phyloP scores from a whole-genome alignment of 2,888 invertebrate species.

The Coleophora deauratella region DNA sequence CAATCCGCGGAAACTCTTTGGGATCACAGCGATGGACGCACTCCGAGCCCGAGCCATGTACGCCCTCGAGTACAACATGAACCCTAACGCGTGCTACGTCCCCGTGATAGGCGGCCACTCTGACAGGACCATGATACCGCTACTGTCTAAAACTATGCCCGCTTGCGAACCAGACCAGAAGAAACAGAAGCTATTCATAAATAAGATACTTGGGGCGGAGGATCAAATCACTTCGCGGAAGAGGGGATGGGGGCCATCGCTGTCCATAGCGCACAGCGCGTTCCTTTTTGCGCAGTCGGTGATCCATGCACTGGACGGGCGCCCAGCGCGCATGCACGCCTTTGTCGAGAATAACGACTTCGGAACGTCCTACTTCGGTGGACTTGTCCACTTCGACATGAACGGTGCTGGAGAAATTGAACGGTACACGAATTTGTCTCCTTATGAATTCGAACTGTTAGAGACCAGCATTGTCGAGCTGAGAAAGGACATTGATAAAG shows the following conservation, averaged over 20 bases:
- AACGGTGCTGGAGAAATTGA: conserved; percentile 42
- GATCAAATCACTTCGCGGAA: conserved; percentile 37
- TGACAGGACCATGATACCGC: conserved; percentile 82
- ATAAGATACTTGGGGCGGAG: conserved; percentile 72
- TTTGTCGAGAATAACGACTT: conserved; percentile 54
- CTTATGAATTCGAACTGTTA: conserved; percentile 40
- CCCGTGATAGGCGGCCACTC: conserved; percentile 88
- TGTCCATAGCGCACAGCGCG: conserved; percentile 79
- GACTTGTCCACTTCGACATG: conserved; percentile 33
- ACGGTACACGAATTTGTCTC: conserved; percentile 31
- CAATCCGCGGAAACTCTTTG: conserved; percentile 79
- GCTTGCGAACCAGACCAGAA: conserved; percentile 56
- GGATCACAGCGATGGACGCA: conserved; percentile 82
- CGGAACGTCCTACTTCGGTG: conserved; percentile 48
- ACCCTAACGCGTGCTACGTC: conserved; percentile 78
- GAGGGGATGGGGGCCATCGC: conserved; percentile 68
- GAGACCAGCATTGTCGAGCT: conserved; percentile 38
- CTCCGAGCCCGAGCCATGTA: conserved; percentile 85
- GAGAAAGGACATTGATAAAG: conserved; percentile 38
- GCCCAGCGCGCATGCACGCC: conserved; percentile 31
- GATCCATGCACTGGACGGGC: conserved; percentile 58
- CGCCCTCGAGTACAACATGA: conserved; percentile 76
- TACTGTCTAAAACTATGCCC: conserved; percentile 82
- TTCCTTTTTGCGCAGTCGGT: conserved; percentile 73
- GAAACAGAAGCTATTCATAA: conserved; percentile 42